Percentiles rank a stretch among this genome's conserved stretches.
Conservation (phyloP, 2,888 invertebrate species). For the Trichopria drosophilae region DNA sequence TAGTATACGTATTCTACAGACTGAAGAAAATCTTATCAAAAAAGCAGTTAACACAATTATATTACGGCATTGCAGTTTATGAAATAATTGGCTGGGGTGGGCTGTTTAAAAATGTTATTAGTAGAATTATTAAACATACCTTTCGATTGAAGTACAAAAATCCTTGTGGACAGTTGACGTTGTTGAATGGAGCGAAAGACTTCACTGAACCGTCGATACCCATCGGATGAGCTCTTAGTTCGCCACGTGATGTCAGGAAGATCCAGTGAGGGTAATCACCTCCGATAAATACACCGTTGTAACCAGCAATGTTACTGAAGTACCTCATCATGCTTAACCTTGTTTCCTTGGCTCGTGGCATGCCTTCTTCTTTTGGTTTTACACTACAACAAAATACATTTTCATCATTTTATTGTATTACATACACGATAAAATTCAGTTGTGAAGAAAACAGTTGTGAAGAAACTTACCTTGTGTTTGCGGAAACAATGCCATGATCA, state of each 20-base stretch:
- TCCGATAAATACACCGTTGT: slow-evolving; percentile 91
- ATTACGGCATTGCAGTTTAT: no score
- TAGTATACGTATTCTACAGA: no score
- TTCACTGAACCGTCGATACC: slow-evolving; percentile 77
- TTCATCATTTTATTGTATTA: not conserved
- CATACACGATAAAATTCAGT: no score
- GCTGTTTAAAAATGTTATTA: no score
- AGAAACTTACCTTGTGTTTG: slow-evolving; percentile 48
- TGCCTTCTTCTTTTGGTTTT: slow-evolving; percentile 58
- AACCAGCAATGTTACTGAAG: slow-evolving; percentile 86
- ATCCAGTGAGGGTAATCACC: slow-evolving; percentile 88
- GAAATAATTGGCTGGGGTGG: no score
- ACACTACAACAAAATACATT: slow-evolving; percentile 34
- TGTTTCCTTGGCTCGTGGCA: slow-evolving; percentile 44
- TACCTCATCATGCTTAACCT: slow-evolving; percentile 70
- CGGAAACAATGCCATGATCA: slow-evolving; percentile 65
- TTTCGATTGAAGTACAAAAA: slow-evolving; percentile 91
- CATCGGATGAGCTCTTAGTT: slow-evolving; percentile 87
- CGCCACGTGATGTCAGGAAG: slow-evolving; percentile 84
- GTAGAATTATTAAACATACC: slow-evolving; percentile 60
- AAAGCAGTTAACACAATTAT: no score
- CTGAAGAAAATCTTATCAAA: no score
- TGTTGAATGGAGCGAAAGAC: slow-evolving; percentile 93
- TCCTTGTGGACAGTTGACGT: slow-evolving; percentile 93
- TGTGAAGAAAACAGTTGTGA: no score